These are phyloP conservation scores for Apamea sordens DNA, from an alignment of 2,888 invertebrate species.

Conservation along the genomic window DNA sequence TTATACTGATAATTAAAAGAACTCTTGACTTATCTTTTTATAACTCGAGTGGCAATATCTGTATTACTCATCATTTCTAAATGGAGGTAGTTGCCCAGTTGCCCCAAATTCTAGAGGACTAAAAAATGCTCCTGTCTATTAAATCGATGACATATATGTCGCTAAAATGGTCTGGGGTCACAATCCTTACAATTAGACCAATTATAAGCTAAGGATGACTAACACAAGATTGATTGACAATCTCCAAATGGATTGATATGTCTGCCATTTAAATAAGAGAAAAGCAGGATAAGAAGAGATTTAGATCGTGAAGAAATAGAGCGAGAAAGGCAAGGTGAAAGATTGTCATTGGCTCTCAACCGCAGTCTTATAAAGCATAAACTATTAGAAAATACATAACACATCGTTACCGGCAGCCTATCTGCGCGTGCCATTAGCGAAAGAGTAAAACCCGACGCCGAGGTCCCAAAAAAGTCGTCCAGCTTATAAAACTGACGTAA, in stretches of 20 bases:
- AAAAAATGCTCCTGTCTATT: slow-evolving; percentile 43
- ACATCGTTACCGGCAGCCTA: not conserved
- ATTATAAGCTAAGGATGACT: slow-evolving; percentile 54
- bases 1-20: slow-evolving; percentile 3
- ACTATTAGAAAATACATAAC: not conserved
- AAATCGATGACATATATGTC: slow-evolving; percentile 62
- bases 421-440: not conserved
- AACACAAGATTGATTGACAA: slow-evolving; percentile 41
- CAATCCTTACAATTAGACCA: slow-evolving; percentile 60
- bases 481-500: not conserved
- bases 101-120: slow-evolving; percentile 34
- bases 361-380: not conserved
- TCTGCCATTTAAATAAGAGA: not conserved
- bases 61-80: slow-evolving; percentile 19
- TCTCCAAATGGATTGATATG: slow-evolving; percentile 8
- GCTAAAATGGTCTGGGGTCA: slow-evolving; percentile 58
- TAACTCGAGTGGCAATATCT: not conserved
- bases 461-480: not conserved
- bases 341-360: not conserved
- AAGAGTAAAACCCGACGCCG: not conserved
- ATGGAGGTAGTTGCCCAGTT: not conserved
- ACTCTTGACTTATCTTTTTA: slow-evolving; percentile 20
- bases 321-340: not conserved
- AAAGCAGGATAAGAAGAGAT: not conserved
- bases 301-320: not conserved